Evolutionary conservation across 2,888 invertebrate species (phyloP).

Genomic region (Osedax frankpressi): DNA sequence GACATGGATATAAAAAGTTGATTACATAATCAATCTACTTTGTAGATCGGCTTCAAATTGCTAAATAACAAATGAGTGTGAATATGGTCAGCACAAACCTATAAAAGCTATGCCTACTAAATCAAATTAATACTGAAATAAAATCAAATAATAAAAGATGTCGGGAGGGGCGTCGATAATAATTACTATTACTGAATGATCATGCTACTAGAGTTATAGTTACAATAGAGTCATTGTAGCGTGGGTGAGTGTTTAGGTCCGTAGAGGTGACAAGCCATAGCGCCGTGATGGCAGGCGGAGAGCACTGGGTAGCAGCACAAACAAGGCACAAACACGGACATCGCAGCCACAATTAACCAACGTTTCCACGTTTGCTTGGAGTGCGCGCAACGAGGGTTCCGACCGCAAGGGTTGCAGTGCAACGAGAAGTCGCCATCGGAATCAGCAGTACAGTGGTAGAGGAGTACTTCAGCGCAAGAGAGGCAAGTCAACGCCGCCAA

Average conservation of each 20-base stretch:
- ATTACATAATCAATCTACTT: too few relatives aligned
- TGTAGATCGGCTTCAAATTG: too few relatives aligned
- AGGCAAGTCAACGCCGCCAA: slow-evolving; percentile 65
- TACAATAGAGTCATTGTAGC: background rate
- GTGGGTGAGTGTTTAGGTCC: slow-evolving; percentile 61
- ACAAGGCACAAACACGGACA: slow-evolving; percentile 78
- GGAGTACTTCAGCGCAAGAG: slow-evolving; percentile 72
- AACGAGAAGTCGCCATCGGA: slow-evolving; percentile 61
- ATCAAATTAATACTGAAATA: background rate
- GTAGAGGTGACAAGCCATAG: slow-evolving; percentile 65
- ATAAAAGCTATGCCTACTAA: background rate
- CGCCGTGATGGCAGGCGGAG: slow-evolving; percentile 68
- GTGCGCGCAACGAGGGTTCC: background rate
- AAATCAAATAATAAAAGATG: background rate
- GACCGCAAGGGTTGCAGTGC: background rate
- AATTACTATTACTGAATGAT: background rate
- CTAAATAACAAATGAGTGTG: background rate
- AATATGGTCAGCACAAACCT: too few relatives aligned
- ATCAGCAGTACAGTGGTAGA: slow-evolving; percentile 85
- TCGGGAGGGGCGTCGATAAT: too few relatives aligned
- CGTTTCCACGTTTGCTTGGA: slow-evolving; percentile 53
- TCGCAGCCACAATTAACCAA: slow-evolving; percentile 72
- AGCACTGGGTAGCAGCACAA: slow-evolving; percentile 84
- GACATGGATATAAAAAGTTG: too few relatives aligned
- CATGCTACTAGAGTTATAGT: background rate